Base-by-base conservation (phyloP, 2,888 invertebrate species). In the Helicoverpa assulta region DNA sequence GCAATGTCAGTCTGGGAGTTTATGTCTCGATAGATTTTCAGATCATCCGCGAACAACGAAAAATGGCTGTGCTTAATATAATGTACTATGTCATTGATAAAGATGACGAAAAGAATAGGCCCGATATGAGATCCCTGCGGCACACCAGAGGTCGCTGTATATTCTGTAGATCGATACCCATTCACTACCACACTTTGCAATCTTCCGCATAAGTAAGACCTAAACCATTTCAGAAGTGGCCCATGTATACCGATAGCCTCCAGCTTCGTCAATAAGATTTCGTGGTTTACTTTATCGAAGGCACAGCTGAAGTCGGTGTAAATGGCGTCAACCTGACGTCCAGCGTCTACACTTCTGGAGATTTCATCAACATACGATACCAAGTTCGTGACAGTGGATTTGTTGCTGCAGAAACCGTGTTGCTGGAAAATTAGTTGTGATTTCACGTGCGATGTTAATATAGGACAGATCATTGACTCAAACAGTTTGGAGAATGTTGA, bases 351-450 rank as follows among this genome's bases (percentile, higher is more conserved):
- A 16, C n/a, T 18, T 16, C 7, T 50, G n/a, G 50, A n/a, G 18
- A 50, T 50, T n/a, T 50, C 50, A n/a, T 50, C 18, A 5, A 50
- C 50, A 7, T 50, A 50, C 5, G n/a, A 18, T 18, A 57, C 57
- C 19, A 57, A 57, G n/a, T 57, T 57, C 8, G 58, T 58, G 58
- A 26, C 21, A 26, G 58, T 47, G 21, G 58, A 58, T 58, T 58
- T 58, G 26, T 47, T 43, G 16, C 47, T 47, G 21, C 58, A 47
- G 26, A 58, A 58, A n/a, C 47, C 58, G 12, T 58, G 58, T 40
- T 56, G 56, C 10, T 56, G 56, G 8, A 40, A 14, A 14, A 37
- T 10, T 2, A 56, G 12, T 40, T 56, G 37, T 18, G 40, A 18
- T 40, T 56, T 56, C 5, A 40, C 40, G 21, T 37, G 37, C 14